Conservation (phyloP, 1,140 invertebrate genomes). For the Nylanderia fulva region DNA sequence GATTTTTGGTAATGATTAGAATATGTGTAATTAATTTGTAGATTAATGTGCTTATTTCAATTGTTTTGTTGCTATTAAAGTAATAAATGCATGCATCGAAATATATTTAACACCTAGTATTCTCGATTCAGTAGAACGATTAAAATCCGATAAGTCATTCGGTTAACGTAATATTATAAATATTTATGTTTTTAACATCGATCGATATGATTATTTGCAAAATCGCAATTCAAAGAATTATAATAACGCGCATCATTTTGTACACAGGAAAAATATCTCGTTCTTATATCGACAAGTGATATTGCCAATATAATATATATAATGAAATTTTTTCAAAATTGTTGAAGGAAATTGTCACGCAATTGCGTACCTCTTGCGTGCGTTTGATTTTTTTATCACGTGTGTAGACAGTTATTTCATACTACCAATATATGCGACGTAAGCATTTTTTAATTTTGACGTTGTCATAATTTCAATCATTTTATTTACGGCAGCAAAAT, state of each 20-base stretch:
- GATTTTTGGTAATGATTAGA: neutral
- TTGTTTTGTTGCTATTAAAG: neutral
- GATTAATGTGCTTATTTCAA: conserved; percentile 14
- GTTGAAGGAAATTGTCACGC: conserved; percentile 63
- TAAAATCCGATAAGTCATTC: neutral
- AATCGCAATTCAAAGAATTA: neutral
- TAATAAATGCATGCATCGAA: neutral
- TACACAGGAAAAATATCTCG: conserved; percentile 25
- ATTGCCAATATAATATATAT: conserved; percentile 1
- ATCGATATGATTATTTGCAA: conserved; percentile 13
- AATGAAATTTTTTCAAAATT: conserved; percentile 52
- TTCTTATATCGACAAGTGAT: conserved; percentile 25
- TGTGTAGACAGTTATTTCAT: conserved; percentile 15
- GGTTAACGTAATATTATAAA: neutral
- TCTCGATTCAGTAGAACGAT: neutral
- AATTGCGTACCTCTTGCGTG: conserved; percentile 52
- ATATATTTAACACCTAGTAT: neutral
- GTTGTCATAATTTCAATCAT: neutral
- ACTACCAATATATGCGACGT: neutral
- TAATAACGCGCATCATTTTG: neutral
- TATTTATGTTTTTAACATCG: neutral
- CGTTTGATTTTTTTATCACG: conserved; percentile 26
- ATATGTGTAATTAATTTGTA: conserved; percentile 4
- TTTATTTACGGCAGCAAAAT: neutral
- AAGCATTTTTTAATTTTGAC: conserved; percentile 45